Evolutionary conservation across 2,797 vertebrate species (phyloP).

Genomic region (Enteromius afrohamiltoni): DNA sequence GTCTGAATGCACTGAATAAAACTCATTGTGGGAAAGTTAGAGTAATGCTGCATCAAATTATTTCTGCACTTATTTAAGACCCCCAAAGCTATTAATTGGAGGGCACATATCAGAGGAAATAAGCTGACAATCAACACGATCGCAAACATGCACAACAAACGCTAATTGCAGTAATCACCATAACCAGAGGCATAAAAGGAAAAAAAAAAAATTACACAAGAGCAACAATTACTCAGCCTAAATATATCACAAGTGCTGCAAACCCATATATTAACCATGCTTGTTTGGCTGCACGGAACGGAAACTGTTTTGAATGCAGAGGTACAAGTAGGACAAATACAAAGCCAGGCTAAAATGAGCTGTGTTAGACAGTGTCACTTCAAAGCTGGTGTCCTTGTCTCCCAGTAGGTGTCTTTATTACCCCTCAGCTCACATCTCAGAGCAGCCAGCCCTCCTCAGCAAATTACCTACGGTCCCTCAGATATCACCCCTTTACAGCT

Average conservation of each 20-base stretch:
- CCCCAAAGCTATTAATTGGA: not conserved
- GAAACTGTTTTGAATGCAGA: slow-evolving; percentile 19
- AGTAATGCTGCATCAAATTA: not conserved
- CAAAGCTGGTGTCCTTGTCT: slow-evolving; percentile 37
- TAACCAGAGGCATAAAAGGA: not conserved
- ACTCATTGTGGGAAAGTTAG: not conserved
- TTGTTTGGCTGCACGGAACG: not conserved
- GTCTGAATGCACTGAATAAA: not conserved
- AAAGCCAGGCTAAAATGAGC: slow-evolving; percentile 31
- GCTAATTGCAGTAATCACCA: slow-evolving; percentile 31
- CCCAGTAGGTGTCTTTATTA: slow-evolving; percentile 32
- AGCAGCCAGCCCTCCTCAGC: slow-evolving; percentile 49
- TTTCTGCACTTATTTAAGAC: not conserved
- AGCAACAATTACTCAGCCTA: slow-evolving; percentile 16
- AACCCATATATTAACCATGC: slow-evolving; percentile 11
- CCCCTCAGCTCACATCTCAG: slow-evolving; percentile 49
- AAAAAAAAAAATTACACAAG: not conserved
- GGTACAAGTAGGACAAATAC: slow-evolving; percentile 23
- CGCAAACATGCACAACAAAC: not conserved
- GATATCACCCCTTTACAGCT: slow-evolving; percentile 24
- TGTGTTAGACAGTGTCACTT: slow-evolving; percentile 33
- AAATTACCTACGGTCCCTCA: slow-evolving; percentile 54
- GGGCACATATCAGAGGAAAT: slow-evolving; percentile 17
- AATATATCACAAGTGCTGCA: slow-evolving; percentile 16
- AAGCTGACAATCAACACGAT: slow-evolving; percentile 9